Base-by-base conservation (phyloP, 2,797 vertebrate species). In the Columba guinea region DNA sequence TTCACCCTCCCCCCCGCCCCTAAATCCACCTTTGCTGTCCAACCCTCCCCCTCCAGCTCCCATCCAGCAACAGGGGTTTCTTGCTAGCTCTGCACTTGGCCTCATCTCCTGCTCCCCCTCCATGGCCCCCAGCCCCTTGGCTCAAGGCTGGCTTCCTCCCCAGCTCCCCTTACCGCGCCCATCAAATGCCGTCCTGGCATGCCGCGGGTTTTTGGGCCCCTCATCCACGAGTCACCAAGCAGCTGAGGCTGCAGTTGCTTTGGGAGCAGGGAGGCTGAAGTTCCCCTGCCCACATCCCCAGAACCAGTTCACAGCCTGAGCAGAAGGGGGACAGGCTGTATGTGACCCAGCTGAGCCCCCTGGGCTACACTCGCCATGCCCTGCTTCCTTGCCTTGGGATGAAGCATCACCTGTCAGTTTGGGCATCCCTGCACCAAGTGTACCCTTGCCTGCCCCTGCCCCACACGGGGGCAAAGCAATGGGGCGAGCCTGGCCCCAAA, bases 241-340 rank as follows among this genome's bases (percentile, higher is more conserved):
- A 95, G 93, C 88, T 90, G 92, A 34, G 53, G 35, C 64, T 93
- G 86, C 81, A 90, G 91, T 86, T 95, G 73, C 69, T 83, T 46
- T 32, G 23, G 18, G 51, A 75, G 26, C 11, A 32, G 30, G 23
- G 34, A 60, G 28, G 53, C 13, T 59, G 63, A 63, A 7, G 11
- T 56, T 80, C 78, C 53, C 64, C 44, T 67, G 8, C 28, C 13
- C 0, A 0, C 17, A 44, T 11, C 23, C 27, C 27, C 37, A 76
- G 78, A 53, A 28, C 14, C 1, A 1, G 11, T n/a, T 60, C 26
- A 63, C 21, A 91, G 56, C 24, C 46, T 32, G 22, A 79, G 88
- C 46, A 89, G 28, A 60, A 51, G 69, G 4, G 13, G n/a, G 62
- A 68, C 58, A 71, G 28, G 34, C 13, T 44, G 30, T 4, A 34